A percentile compares a stretch with the other conserved stretches of the same genome.
phyloP scores from a whole-genome alignment of 1,140 invertebrate species.

The Cylas formicarius region DNA sequence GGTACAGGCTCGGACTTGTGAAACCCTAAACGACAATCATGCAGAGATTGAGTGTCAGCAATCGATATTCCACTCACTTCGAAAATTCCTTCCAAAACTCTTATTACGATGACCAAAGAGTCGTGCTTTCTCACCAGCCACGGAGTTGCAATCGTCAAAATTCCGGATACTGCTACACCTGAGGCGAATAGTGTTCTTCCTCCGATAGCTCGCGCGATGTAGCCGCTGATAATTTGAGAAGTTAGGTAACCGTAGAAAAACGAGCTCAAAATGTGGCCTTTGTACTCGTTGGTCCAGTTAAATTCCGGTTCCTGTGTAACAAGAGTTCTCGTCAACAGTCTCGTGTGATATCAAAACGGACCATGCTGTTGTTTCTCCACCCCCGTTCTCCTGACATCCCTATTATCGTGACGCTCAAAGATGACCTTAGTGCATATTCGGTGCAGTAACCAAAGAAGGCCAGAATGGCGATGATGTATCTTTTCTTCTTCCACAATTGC shows the following conservation, averaged over 20 bases:
- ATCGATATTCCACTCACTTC: constrained; percentile 67
- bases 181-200: constrained; percentile 66
- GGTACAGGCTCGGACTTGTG: too few relatives aligned
- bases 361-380: too few relatives aligned
- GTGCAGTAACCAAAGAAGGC: too few relatives aligned
- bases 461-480: too few relatives aligned
- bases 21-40: too few relatives aligned
- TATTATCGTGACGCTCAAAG: too few relatives aligned
- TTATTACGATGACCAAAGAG: constrained; percentile 60
- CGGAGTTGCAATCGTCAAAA: constrained; percentile 78
- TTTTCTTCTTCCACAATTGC: too few relatives aligned
- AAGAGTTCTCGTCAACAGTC: too few relatives aligned
- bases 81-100: constrained; percentile 85
- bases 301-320: constrained; percentile 52
- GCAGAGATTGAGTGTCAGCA: too few relatives aligned
- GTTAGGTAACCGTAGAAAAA: constrained; percentile 80
- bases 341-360: too few relatives aligned
- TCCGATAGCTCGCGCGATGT: constrained; percentile 48
- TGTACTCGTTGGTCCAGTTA: constrained; percentile 68
- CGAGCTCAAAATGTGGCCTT: constrained; percentile 75
- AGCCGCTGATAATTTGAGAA: constrained; percentile 60
- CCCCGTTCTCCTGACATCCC: too few relatives aligned
- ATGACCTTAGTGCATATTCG: too few relatives aligned
- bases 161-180: constrained; percentile 70
- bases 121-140: constrained; percentile 63